Evolutionary conservation across 1,140 invertebrate species (phyloP).

Genomic region (Pseudomyrmex concolor): DNA sequence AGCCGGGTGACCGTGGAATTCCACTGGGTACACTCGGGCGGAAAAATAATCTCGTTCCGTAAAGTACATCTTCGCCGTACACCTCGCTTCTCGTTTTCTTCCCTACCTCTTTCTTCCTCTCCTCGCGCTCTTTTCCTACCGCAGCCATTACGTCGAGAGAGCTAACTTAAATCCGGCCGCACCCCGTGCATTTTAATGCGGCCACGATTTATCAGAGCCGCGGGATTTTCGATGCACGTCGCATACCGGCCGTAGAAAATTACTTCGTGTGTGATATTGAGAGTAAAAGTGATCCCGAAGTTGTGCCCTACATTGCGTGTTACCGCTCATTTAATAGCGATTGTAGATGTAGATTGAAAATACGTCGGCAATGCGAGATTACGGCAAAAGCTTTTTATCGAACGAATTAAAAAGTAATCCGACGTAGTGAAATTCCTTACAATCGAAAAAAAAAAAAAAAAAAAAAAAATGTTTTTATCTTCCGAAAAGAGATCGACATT

Average conservation of each 20-base stretch:
- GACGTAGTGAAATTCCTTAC: too few species aligned
- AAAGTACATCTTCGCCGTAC: constrained; percentile 64
- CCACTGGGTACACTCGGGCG: constrained; percentile 76
- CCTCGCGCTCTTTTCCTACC: neutral
- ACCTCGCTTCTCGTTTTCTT: neutral
- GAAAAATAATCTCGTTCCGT: constrained; percentile 74
- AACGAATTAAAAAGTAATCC: constrained; percentile 14
- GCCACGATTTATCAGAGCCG: constrained; percentile 48
- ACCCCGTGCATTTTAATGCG: constrained; percentile 61
- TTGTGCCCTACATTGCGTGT: constrained; percentile 7
- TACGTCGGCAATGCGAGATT: neutral
- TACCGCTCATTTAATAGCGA: neutral
- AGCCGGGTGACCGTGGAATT: constrained; percentile 76
- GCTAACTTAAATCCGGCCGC: constrained; percentile 61
- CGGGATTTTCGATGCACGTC: constrained; percentile 36
- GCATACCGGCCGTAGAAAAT: constrained; percentile 10
- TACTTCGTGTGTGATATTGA: constrained; percentile 24
- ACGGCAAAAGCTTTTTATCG: neutral
- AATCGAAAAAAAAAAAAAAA: too few species aligned
- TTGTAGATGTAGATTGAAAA: constrained; percentile 22
- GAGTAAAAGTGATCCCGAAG: constrained; percentile 52
- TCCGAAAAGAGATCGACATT: neutral
- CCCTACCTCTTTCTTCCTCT: neutral
- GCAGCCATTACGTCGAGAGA: constrained; percentile 48
- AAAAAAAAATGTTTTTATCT: too few species aligned